phyloP scores from a whole-genome alignment of 2,888 invertebrate genomes.

The Philaethria dido region DNA sequence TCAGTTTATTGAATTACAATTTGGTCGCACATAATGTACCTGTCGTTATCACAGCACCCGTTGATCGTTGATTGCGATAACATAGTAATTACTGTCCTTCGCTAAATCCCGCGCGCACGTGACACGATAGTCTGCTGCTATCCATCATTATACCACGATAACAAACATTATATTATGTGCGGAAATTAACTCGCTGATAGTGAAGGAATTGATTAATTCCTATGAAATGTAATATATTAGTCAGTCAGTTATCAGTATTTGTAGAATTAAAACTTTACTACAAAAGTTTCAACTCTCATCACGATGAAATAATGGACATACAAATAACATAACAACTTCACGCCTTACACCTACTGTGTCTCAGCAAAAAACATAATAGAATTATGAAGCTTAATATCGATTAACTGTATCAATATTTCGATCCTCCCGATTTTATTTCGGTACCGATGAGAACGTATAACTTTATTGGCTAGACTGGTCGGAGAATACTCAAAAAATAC shows the following conservation, averaged over 20 bases:
- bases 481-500: too few relatives aligned
- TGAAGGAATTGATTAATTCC: background rate
- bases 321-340: too few relatives aligned
- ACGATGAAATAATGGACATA: too few relatives aligned
- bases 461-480: too few relatives aligned
- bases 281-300: too few relatives aligned
- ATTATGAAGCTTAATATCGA: too few relatives aligned
- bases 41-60: background rate
- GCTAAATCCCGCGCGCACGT: background rate
- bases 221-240: background rate
- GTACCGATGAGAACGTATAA: too few relatives aligned
- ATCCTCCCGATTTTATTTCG: too few relatives aligned
- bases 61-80: constrained; percentile 12
- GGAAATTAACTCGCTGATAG: background rate
- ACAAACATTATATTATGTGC: background rate
- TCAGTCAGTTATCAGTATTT: background rate
- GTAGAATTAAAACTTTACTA: too few relatives aligned
- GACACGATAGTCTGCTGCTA: background rate
- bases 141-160: constrained; percentile 8
- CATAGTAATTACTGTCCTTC: constrained; percentile 9
- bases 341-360: too few relatives aligned
- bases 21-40: background rate
- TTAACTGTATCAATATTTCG: too few relatives aligned
- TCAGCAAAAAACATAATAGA: too few relatives aligned
- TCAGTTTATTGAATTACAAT: constrained; percentile 24